Conservation (phyloP, 2,888 invertebrate genomes). For the Cecidostiba fungosa region DNA sequence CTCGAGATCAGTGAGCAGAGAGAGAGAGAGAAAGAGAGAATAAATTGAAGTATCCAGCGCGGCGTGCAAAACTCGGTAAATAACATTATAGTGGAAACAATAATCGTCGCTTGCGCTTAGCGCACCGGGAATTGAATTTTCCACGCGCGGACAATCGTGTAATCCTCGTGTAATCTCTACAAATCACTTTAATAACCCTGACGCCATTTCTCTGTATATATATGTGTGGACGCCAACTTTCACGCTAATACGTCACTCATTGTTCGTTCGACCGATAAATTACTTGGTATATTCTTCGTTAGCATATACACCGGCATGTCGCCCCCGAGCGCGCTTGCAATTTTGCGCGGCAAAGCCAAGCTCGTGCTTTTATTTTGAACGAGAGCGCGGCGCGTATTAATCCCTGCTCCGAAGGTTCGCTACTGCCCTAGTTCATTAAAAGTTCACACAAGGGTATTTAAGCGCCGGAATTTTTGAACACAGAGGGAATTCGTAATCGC, state of each 20-base stretch:
- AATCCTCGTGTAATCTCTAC: constrained; percentile 47
- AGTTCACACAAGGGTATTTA: not conserved
- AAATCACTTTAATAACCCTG: constrained; percentile 52
- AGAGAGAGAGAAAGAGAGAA: not conserved
- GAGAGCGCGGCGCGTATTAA: not conserved
- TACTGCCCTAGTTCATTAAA: not conserved
- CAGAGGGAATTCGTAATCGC: not conserved
- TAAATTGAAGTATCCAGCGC: constrained; percentile 25
- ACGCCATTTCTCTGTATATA: not conserved
- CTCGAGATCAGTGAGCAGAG: not conserved
- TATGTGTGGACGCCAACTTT: not conserved
- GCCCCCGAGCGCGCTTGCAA: not conserved
- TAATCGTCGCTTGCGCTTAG: not conserved
- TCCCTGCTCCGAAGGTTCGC: not conserved
- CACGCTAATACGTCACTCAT: constrained; percentile 33
- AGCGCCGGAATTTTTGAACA: not conserved
- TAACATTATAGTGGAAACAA: constrained; percentile 44
- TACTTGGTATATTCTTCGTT: constrained; percentile 11
- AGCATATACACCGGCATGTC: not conserved
- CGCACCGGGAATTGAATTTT: constrained; percentile 41
- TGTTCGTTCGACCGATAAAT: constrained; percentile 27
- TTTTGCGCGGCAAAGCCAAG: not conserved
- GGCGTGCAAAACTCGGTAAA: constrained; percentile 28
- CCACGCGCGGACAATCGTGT: constrained; percentile 4
- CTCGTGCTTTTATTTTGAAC: not conserved